Conservation (phyloP, 2,113 vertebrate species). For the Plectropomus leopardus region DNA sequence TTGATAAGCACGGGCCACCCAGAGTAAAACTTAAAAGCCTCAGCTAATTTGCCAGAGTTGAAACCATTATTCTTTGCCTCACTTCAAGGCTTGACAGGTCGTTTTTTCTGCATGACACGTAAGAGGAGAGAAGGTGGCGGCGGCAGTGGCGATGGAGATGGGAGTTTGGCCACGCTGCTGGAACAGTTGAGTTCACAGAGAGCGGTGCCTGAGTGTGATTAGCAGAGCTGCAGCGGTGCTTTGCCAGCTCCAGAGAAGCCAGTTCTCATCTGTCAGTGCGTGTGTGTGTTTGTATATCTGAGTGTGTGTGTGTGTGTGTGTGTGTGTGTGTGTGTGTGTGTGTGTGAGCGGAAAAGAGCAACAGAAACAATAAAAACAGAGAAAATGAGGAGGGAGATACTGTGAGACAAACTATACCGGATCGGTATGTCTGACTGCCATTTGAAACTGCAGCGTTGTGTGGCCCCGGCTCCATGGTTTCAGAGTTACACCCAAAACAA, state of each 20-base stretch:
- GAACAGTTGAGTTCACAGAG: slow-evolving; percentile 82
- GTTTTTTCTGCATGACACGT: slow-evolving; percentile 12
- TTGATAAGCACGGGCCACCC: slow-evolving; percentile 16
- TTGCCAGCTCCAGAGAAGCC: slow-evolving; percentile 49
- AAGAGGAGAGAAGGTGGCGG: slow-evolving; percentile 53
- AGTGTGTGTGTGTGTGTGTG: slow-evolving; percentile 10
- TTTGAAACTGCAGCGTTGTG: slow-evolving; percentile 73
- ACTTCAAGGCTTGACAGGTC: slow-evolving; percentile 31
- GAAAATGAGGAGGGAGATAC: slow-evolving; percentile 33
- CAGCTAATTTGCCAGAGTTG: neutral
- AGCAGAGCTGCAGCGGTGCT: slow-evolving; percentile 59
- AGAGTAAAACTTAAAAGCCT: slow-evolving; percentile 1
- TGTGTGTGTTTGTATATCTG: slow-evolving; percentile 32
- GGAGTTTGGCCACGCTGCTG: slow-evolving; percentile 74
- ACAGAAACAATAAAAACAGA: slow-evolving; percentile 29
- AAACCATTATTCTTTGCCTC: neutral
- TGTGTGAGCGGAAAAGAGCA: slow-evolving; percentile 26
- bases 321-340: slow-evolving; percentile 15
- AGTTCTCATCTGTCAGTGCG: slow-evolving; percentile 64
- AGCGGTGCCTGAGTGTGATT: slow-evolving; percentile 74
- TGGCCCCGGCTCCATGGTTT: slow-evolving; percentile 83
- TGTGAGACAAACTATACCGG: slow-evolving; percentile 41
- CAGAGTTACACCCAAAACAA: slow-evolving; percentile 85
- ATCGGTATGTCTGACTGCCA: slow-evolving; percentile 69
- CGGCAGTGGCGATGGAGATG: slow-evolving; percentile 53